Conservation (phyloP, 2,113 vertebrate species). For the Cyphomyrus discorhynchus region DNA sequence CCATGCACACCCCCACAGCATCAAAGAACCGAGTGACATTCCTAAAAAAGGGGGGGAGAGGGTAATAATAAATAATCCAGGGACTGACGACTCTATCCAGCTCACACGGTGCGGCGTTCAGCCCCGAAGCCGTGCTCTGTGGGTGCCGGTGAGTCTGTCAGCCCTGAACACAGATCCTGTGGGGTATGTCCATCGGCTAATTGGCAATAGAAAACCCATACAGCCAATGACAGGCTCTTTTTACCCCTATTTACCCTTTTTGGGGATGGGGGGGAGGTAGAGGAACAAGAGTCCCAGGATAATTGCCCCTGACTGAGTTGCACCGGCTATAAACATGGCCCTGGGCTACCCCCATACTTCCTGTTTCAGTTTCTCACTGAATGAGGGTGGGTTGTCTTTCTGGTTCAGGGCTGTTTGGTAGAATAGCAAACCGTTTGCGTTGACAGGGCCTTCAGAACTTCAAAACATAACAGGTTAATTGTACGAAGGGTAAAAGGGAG, state of each 20-base stretch:
- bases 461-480: not conserved
- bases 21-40: not conserved
- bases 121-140: not conserved
- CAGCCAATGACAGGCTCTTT: not conserved
- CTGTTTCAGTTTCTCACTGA: not conserved
- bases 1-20: not conserved
- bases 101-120: not conserved
- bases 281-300: constrained; percentile 17
- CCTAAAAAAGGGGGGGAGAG: not conserved
- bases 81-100: not conserved
- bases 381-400: not conserved
- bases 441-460: not conserved
- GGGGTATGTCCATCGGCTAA: not conserved
- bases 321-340: constrained; percentile 3
- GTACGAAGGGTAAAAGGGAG: not conserved
- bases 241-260: not conserved
- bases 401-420: not conserved
- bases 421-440: not conserved
- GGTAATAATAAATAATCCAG: not conserved
- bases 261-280: not conserved
- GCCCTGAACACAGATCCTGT: not conserved
- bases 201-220: not conserved
- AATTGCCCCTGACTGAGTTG: constrained; percentile 3
- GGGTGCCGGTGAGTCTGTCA: not conserved
- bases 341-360: not conserved